Evolutionary conservation across 2,113 vertebrate species (phyloP), one percentile per base, ranked within the genome.

Genomic region (Catagonus wagneri): DNA sequence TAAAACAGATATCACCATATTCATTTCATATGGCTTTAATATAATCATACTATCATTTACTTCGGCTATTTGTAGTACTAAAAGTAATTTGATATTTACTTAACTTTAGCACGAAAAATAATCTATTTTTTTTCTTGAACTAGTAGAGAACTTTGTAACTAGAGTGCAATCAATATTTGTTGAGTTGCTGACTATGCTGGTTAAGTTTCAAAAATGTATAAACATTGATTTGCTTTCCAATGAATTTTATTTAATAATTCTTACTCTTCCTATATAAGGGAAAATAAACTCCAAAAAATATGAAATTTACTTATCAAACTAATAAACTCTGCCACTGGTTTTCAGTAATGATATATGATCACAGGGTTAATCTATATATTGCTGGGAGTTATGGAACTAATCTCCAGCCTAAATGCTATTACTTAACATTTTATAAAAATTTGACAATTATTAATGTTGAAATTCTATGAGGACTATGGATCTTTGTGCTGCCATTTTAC

Each of bases 401-500:
- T 88, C 20, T 95, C 25, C 92, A n/a, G 69, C 34, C 2, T 90
- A 86, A 93, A 72, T 85, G 39, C 2, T 76, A 60, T 85, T 50
- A 74, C 13, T 88, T 83, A 90, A 71, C 5, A 95, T 94, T 94
- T 80, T 93, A 32, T 9, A 52, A 81, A 68, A 89, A 23, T 7
- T 32, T 32, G 39, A 13, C 80, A 65, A 86, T 95, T 86, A 75
- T 93, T 69, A 69, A 80, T 81, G 8, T 44, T 74, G 12, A 56
- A 65, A 80, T 90, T 91, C 69, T 90, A 1, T 85, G 52, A 91
- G 12, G 17, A 58, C 60, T 93, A 56, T 58, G 71, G 22, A 50
- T 79, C 65, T 74, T 85, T 89, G 75, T 83, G 27, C 27, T 95
- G 52, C 11, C 44, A 86, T 92, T 96, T 78, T 36, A 89, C 34